A percentile compares a stretch with the other conserved stretches of the same genome.
phyloP scores from a whole-genome alignment of 2,888 invertebrate species.

The Tetranychus truncatus region DNA sequence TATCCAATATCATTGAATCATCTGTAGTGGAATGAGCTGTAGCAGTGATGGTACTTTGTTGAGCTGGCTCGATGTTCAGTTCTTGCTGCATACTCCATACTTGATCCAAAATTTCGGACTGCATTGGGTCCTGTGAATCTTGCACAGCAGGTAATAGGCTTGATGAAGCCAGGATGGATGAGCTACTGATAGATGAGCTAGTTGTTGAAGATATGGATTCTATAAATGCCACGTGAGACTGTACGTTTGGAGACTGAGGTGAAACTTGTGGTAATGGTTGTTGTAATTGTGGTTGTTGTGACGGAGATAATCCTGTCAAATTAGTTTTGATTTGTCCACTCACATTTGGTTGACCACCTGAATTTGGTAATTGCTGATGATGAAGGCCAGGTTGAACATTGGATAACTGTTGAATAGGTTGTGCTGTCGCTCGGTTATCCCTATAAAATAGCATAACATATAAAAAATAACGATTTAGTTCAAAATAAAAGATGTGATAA shows the following conservation, averaged over 20 bases:
- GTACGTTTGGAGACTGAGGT: background rate
- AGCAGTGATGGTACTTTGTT: background rate
- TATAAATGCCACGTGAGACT: constrained; percentile 11
- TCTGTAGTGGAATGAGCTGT: constrained; percentile 10
- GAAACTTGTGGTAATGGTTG: background rate
- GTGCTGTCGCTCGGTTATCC: background rate
- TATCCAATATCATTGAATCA: constrained; percentile 20
- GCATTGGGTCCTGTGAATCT: constrained; percentile 19
- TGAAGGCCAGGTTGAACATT: constrained; percentile 3
- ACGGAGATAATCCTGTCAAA: background rate
- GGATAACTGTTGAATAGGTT: background rate
- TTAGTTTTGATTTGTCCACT: background rate
- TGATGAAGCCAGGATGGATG: constrained; percentile 11
- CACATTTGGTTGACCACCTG: background rate
- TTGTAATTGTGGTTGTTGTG: background rate
- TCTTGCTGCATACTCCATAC: constrained; percentile 26
- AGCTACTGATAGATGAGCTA: background rate
- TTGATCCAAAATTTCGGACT: constrained; percentile 25
- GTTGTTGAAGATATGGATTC: background rate
- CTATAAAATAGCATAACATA: background rate
- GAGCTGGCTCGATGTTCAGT: constrained; percentile 20
- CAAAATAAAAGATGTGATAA: background rate
- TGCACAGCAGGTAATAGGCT: constrained; percentile 9
- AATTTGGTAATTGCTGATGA: constrained; percentile 6
- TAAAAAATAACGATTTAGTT: background rate